Evolutionary conservation across 2,888 invertebrate genomes (phyloP), one percentile per base, ranked within the genome.

Genomic region (Apomyelois bistriatella): DNA sequence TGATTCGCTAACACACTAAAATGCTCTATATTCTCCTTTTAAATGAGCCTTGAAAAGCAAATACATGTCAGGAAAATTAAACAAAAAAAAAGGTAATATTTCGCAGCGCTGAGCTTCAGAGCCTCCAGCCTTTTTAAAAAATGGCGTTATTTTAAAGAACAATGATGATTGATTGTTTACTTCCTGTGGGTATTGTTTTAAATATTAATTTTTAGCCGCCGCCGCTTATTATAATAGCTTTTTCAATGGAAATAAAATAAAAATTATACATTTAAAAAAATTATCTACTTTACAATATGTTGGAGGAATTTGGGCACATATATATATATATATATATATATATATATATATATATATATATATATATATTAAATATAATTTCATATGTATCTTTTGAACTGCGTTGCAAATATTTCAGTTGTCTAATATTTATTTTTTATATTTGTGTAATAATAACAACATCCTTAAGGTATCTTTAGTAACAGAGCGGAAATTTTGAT

Each of bases 101-200:
- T 38, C 35, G 38, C 32, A 36, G 37, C 36, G 38, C 32, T 17
- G 49, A 48, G 37, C 53, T 54, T 16, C 32, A 12, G 49, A 48
- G 37, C 53, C 53, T 16, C 36, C 47, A 17, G 51, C 46, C 38
- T 3, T 10, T 16, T 53, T 41, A 36, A 32, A 48, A 49, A 47
- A 57, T 42, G 46, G 52, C 51, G 48, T 51, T 52, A 53, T 57
- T 54, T 51, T 52, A 55, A 55, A 53, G 48, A 57, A 55, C 54
- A 54, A 55, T 57, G 46, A 37, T 52, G 38, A 46, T 13, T 46
- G 43, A 52, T 46, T 36, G 42, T 42, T 42, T 42, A 16, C 32
- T 41, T 49, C 13, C 49, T 28, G n/a, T 8, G 35, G n/a, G 30
- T 36, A 51, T 51, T 51, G 36, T 42, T 51, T 41, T 35, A 51